A percentile compares a stretch with the other conserved stretches of the same genome.
These are phyloP conservation scores for Spea multiplicata DNA, from an alignment of 2,113 vertebrate species.

Conservation along the genomic window DNA sequence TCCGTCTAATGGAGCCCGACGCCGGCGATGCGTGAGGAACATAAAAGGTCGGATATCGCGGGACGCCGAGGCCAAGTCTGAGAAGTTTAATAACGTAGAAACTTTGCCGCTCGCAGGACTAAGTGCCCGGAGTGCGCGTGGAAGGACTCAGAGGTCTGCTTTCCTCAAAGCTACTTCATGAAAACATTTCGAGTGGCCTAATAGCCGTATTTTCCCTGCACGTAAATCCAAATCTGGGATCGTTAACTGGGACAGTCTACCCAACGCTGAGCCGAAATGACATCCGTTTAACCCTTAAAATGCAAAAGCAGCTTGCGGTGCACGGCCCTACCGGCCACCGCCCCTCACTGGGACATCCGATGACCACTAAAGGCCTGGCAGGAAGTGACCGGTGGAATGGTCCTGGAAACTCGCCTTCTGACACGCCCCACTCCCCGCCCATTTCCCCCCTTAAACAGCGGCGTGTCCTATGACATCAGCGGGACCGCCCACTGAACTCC, in stretches of 20 bases:
- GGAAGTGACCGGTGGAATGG: no score
- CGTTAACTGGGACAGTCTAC: not conserved
- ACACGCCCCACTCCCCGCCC: no score
- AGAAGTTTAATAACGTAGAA: slow-evolving; percentile 17
- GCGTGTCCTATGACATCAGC: no score
- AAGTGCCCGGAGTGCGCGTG: not conserved
- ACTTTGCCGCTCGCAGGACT: not conserved
- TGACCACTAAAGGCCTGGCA: no score
- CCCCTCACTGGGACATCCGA: no score
- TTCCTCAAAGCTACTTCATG: not conserved
- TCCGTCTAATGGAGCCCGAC: slow-evolving; percentile 47
- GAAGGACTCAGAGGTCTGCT: not conserved
- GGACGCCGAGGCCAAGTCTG: slow-evolving; percentile 21
- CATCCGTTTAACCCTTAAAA: not conserved
- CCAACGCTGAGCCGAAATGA: not conserved
- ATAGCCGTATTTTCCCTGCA: not conserved
- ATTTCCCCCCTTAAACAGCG: no score
- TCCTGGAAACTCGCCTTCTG: no score
- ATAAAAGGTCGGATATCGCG: slow-evolving; percentile 50
- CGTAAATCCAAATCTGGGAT: not conserved
- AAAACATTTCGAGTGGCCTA: not conserved
- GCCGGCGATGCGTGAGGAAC: slow-evolving; percentile 48
- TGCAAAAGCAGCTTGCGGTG: no score
- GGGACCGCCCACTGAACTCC: no score
- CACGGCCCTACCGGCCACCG: no score